phyloP scores from a whole-genome alignment of 2,888 invertebrate genomes.

The Agrochola lota region DNA sequence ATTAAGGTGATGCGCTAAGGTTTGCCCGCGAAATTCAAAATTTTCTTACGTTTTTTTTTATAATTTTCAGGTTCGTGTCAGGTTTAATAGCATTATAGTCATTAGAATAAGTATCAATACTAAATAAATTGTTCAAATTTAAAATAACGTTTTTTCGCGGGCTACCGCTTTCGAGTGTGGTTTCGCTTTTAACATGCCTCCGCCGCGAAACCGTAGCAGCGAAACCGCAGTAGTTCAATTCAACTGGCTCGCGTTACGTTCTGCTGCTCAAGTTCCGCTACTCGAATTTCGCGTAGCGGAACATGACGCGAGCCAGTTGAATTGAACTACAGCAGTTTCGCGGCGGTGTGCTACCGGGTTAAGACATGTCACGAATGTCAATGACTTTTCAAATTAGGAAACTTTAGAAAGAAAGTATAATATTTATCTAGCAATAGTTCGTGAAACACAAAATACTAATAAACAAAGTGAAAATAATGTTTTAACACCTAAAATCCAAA shows the following conservation, averaged over 20 bases:
- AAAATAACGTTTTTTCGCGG: background rate
- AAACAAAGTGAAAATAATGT: too few species aligned
- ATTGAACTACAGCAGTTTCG: too few species aligned
- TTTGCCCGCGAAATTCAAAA: background rate
- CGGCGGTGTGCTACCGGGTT: too few species aligned
- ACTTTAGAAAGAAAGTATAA: background rate
- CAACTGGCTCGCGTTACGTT: too few species aligned
- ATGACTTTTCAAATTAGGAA: background rate
- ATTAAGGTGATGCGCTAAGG: background rate
- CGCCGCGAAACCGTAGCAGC: too few species aligned
- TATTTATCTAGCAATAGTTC: too few species aligned
- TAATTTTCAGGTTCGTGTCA: background rate
- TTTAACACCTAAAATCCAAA: background rate
- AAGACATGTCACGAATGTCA: background rate
- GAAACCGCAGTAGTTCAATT: too few species aligned
- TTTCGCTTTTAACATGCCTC: background rate
- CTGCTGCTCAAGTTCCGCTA: too few species aligned
- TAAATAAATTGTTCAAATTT: background rate
- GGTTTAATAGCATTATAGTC: background rate
- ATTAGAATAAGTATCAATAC: background rate
- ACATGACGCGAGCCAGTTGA: too few species aligned
- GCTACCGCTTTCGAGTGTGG: too few species aligned
- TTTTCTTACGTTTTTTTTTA: background rate
- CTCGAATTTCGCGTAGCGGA: too few species aligned
- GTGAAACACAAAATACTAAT: too few species aligned